Conservation (phyloP, 2,888 invertebrate species). For the Thecocarcelia acutangulata region DNA sequence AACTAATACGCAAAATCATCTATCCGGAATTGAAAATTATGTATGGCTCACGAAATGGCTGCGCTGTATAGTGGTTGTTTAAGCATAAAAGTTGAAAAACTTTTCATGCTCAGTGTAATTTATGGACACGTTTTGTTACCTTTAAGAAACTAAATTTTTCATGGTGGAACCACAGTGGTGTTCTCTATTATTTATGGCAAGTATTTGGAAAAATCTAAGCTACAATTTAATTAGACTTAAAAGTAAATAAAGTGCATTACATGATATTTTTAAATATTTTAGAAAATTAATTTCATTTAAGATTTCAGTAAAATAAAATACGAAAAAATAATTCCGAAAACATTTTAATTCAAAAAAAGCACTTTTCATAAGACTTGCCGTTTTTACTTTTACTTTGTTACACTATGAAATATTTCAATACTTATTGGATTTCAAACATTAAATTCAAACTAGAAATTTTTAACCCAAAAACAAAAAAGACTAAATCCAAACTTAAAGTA, state of each 20-base stretch:
- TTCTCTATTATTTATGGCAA: slow-evolving; percentile 54
- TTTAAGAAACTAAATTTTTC: slow-evolving; percentile 55
- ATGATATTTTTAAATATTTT: neutral
- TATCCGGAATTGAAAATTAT: slow-evolving; percentile 92
- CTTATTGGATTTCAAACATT: slow-evolving; percentile 42
- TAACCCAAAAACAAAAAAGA: slow-evolving; percentile 66
- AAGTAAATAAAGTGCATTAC: neutral
- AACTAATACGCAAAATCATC: slow-evolving; percentile 89
- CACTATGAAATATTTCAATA: slow-evolving; percentile 3
- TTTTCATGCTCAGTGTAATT: slow-evolving; percentile 67
- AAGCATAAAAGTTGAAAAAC: slow-evolving; percentile 72
- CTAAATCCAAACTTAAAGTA: slow-evolving; percentile 56
- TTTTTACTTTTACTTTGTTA: neutral
- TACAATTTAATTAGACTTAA: neutral
- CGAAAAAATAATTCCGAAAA: too few relatives aligned
- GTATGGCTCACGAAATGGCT: slow-evolving; percentile 90
- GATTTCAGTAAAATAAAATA: too few relatives aligned
- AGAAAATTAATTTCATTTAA: too few relatives aligned
- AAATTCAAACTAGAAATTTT: slow-evolving; percentile 52
- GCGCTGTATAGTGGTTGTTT: slow-evolving; percentile 86
- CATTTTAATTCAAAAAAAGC: slow-evolving; percentile 13
- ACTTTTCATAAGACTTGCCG: neutral
- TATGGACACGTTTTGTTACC: slow-evolving; percentile 63
- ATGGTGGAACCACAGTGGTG: slow-evolving; percentile 50
- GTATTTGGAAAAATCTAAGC: slow-evolving; percentile 12